These are phyloP conservation scores for Melanogrammus aeglefinus DNA, from an alignment of 2,797 vertebrate species.

Conservation along the genomic window DNA sequence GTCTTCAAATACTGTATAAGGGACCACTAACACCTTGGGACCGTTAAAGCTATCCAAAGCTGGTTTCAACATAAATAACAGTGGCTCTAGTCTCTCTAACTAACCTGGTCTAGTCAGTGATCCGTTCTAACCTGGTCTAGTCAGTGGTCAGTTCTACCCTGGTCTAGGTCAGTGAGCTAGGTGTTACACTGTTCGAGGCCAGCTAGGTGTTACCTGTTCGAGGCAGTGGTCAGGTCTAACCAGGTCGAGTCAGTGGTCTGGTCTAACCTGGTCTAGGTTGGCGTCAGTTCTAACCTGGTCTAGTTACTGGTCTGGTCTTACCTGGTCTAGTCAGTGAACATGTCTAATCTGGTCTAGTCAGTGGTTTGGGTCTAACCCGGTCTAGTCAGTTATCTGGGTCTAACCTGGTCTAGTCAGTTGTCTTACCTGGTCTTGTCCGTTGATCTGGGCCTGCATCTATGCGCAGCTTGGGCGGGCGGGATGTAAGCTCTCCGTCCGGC, in stretches of 20 bases:
- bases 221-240: too few species aligned
- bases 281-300: too few species aligned
- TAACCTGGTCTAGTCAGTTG: background rate
- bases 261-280: background rate
- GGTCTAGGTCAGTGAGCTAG: too few species aligned
- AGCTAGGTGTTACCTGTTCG: too few species aligned
- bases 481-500: constrained; percentile 96
- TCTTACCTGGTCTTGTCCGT: constrained; percentile 92
- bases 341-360: background rate
- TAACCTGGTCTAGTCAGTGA: too few species aligned
- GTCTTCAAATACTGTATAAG: too few species aligned
- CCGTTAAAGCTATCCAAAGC: background rate
- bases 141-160: too few species aligned
- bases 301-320: too few species aligned
- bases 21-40: too few species aligned
- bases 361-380: background rate
- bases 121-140: too few species aligned
- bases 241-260: background rate
- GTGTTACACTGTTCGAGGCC: too few species aligned
- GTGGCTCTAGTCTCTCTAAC: background rate
- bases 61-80: background rate
- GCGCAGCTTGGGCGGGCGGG: constrained; percentile 91
- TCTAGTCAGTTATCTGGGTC: background rate
- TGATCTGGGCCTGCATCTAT: constrained; percentile 99
- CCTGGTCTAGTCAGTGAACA: background rate